Conservation (phyloP, 2,797 vertebrate genomes). For the Spondyliosoma cantharus region DNA sequence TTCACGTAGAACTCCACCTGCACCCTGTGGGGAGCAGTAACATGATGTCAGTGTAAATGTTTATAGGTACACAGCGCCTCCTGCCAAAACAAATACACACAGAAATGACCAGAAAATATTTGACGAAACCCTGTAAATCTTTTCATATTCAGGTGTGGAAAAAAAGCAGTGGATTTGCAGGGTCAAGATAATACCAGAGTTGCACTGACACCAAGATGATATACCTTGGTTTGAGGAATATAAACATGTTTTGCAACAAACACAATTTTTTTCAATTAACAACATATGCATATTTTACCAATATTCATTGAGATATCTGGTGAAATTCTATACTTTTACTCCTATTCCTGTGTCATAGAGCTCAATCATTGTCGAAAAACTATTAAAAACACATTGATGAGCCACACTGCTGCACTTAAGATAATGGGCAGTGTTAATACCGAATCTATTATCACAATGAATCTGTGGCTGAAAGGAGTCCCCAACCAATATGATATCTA, state of each 20-base stretch:
- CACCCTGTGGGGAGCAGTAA: slow-evolving; percentile 78
- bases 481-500: background rate
- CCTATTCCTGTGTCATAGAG: too few relatives aligned
- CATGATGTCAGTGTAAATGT: slow-evolving; percentile 20
- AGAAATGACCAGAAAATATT: background rate
- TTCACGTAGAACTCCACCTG: slow-evolving; percentile 91
- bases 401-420: background rate
- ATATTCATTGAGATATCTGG: background rate
- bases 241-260: background rate
- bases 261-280: background rate
- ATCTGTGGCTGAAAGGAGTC: background rate
- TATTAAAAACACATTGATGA: background rate
- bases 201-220: background rate
- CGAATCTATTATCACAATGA: too few relatives aligned
- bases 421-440: too few relatives aligned
- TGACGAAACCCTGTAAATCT: background rate
- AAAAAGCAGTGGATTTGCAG: background rate
- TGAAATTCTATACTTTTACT: too few relatives aligned
- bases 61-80: background rate
- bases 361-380: background rate
- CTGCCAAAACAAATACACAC: background rate
- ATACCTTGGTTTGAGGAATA: background rate
- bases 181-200: background rate
- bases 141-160: background rate
- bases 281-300: background rate